Evolutionary conservation across 1,140 invertebrate species (phyloP).

Genomic region (Atta texana): DNA sequence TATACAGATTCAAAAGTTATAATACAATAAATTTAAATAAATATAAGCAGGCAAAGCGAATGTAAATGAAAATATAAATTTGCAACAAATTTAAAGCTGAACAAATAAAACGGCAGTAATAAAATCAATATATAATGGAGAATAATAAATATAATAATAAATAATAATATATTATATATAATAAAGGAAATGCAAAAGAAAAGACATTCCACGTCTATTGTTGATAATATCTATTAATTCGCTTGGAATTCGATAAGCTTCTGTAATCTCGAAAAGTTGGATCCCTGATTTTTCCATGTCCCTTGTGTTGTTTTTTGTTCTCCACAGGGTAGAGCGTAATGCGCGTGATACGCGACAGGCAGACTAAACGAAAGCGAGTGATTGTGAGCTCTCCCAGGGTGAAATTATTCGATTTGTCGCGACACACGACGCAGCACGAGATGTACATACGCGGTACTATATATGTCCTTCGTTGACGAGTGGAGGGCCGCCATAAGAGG

Average conservation of each 20-base stretch:
- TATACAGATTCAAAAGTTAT: background rate
- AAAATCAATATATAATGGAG: background rate
- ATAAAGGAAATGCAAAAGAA: background rate
- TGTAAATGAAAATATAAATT: background rate
- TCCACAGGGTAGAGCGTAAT: constrained; percentile 53
- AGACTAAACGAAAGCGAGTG: constrained; percentile 63
- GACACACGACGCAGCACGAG: constrained; percentile 74
- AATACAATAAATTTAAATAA: background rate
- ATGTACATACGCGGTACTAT: constrained; percentile 73
- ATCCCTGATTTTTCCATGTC: background rate
- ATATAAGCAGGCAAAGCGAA: background rate
- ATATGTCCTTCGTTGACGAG: constrained; percentile 66
- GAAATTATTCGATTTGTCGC: constrained; percentile 82
- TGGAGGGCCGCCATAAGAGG: constrained; percentile 73
- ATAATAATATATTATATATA: no score
- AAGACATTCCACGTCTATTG: constrained; percentile 7
- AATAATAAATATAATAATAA: no score
- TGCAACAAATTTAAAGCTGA: background rate
- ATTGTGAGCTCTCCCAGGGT: constrained; percentile 66
- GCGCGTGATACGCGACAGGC: constrained; percentile 61
- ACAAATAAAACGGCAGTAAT: background rate
- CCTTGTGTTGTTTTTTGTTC: constrained; percentile 44
- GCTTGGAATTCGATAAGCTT: constrained; percentile 48
- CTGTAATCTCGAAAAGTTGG: constrained; percentile 39
- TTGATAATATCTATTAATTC: constrained; percentile 29